Base-by-base conservation (phyloP, 2,888 invertebrate species). In the Rhorus exstirpatorius region DNA sequence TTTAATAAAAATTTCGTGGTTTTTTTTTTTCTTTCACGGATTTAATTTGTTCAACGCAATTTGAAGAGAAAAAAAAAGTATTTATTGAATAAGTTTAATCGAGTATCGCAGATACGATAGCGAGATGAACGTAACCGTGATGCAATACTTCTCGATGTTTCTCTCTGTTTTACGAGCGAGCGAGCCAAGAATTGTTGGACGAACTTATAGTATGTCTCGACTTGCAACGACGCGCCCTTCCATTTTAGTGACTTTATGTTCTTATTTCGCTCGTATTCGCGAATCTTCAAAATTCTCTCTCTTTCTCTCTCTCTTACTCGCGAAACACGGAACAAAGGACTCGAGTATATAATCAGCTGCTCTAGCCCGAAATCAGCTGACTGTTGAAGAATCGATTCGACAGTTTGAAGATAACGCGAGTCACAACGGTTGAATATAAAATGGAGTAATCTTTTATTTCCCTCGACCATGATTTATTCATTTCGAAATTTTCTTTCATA, bases 361-460 rank as follows among this genome's bases (percentile, higher is more conserved):
- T 76, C 14, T 8, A 10, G 26, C 8, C 1, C n/a, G 71, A 72
- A 71, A 72, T 61, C 79, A 76, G 79, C 75, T 77, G 75, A 72
- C 14, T 26, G 70, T 26, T 55, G 41, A 63, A 35, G 60, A 63
- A 21, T 55, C 55, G n/a, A 76, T 21, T 19, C 41, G 75, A 71
- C 70, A 41, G 58, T n/a, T 24, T 14, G 31, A 21, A 19, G 14
- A 46, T n/a, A n/a, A n/a, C n/a, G n/a, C n/a, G 8, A n/a, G 35
- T n/a, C n/a, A 17, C 51, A 21, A 14, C 55, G 14, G 14, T 1
- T 14, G 49, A 49, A 14, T 14, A 14, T 49, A 1, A 14, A 17
- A 49, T 49, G 49, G n/a, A n/a, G n/a, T n/a, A n/a, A n/a, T n/a
- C n/a, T n/a, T n/a, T 14, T n/a, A 14, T 14, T 49, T 14, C 49